Evolutionary conservation across 2,113 vertebrate genomes (phyloP).

Genomic region (Scartelaos histophorus): DNA sequence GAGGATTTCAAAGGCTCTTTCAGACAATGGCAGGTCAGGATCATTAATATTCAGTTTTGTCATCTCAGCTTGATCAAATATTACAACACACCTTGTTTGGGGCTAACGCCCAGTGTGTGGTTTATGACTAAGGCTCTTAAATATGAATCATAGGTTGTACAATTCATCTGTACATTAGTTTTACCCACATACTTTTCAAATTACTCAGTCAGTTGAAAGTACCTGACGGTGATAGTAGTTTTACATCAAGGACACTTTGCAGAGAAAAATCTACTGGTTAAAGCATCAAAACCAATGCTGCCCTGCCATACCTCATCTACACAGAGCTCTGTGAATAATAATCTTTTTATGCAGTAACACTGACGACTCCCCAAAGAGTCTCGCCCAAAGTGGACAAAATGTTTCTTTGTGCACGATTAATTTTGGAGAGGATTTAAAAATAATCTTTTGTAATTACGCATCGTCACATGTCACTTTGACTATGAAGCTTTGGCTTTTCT

Average conservation of each 20-base stretch:
- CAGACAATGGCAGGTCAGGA: conserved; percentile 40
- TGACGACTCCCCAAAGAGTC: conserved; percentile 32
- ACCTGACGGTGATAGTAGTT: conserved; percentile 39
- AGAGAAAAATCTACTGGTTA: conserved; percentile 55
- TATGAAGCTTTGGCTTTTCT: conserved; percentile 81
- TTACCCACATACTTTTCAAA: conserved; percentile 18
- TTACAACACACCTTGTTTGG: conserved; percentile 27
- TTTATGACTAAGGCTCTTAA: conserved; percentile 37
- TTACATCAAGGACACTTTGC: conserved; percentile 68
- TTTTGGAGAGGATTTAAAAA: conserved; percentile 52
- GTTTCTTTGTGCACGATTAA: conserved; percentile 61
- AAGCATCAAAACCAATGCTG: conserved; percentile 61
- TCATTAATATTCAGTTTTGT: conserved; percentile 34
- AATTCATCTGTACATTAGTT: conserved; percentile 27
- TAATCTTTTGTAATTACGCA: conserved; percentile 52
- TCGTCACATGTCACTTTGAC: conserved; percentile 49
- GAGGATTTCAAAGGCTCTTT: conserved; percentile 63
- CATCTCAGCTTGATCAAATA: conserved; percentile 28
- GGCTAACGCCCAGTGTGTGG: conserved; percentile 22
- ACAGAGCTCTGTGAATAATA: conserved; percentile 32
- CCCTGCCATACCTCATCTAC: conserved; percentile 21
- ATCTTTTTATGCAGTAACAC: conserved; percentile 42
- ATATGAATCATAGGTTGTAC: conserved; percentile 19
- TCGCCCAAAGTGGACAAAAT: conserved; percentile 36
- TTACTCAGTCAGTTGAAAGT: conserved; percentile 40